Base-by-base conservation (phyloP, 1,140 invertebrate species). In the Zaprionus capensis region DNA sequence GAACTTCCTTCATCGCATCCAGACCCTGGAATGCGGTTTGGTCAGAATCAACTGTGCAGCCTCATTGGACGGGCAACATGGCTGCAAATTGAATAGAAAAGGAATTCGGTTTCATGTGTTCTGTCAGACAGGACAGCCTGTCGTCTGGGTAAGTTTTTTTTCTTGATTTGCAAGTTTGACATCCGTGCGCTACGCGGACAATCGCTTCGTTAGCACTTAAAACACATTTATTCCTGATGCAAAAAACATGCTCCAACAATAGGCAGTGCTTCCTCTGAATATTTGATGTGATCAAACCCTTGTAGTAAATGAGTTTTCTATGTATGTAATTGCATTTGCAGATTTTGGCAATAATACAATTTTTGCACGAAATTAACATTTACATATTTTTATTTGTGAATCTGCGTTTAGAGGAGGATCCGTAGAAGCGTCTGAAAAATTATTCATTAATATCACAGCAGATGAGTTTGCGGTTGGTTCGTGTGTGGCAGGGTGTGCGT, bases 181-280 rank as follows among this genome's bases (percentile, higher is more conserved):
- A 3, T 31, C 36, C 38, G 22, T 44, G 38, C 11, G 28, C 36
- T 17, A 1, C 51, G 28, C 28, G 51, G 44, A 83, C 83, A 87
- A 87, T 88, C 58, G 71, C 71, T 78, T 87, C 81, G 84, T 87
- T 87, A 87, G 81, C 56, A 38, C 34, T 73, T 73, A 76, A 88
- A 83, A 76, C 66, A 58, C 68, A 73, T 61, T 68, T 63, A 82
- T 62, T 65, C 41, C 66, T 71, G 59, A 26, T 62, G 22, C 53
- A 17, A 71, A 55, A 55, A 72, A 53, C 38, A 49, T 7, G 34
- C 17, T 59, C 49, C 38, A 51, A 57, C 68, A 77, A 80, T 80
- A 77, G 76, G 65, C 58, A 57, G 68, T 69, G 46, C 75, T 74
- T 79, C 84, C 71, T 66, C 62, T 87, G 84, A 87, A 87, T 87